phyloP scores from a whole-genome alignment of 2,888 invertebrate genomes.

The Athetis lepigone region DNA sequence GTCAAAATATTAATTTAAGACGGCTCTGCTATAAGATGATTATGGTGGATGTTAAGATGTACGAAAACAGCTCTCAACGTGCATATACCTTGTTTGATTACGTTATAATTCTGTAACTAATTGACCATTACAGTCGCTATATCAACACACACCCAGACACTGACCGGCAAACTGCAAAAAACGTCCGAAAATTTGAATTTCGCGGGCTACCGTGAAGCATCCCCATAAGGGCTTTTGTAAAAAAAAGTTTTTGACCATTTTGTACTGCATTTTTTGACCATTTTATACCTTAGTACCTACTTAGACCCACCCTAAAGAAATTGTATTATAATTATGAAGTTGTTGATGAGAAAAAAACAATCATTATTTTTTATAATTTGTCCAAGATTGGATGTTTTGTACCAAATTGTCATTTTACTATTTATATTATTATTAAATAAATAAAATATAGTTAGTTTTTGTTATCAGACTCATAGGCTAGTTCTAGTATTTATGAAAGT shows the following conservation, averaged over 20 bases:
- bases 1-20: too few relatives aligned
- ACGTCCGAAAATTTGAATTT: too few relatives aligned
- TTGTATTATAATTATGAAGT: slow-evolving; percentile 62
- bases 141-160: too few relatives aligned
- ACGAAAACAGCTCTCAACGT: too few relatives aligned
- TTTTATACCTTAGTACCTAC: slow-evolving; percentile 14
- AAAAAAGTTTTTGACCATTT: neutral
- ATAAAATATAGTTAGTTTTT: slow-evolving; percentile 46
- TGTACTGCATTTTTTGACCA: slow-evolving; percentile 19
- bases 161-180: too few relatives aligned
- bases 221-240: too few relatives aligned
- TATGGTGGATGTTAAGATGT: too few relatives aligned
- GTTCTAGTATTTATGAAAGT: slow-evolving; percentile 62
- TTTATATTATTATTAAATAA: slow-evolving; percentile 51
- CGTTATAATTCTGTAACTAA: too few relatives aligned
- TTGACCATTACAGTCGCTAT: too few relatives aligned
- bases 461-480: slow-evolving; percentile 74
- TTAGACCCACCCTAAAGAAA: slow-evolving; percentile 62
- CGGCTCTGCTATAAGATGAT: too few relatives aligned
- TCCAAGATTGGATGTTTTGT: slow-evolving; percentile 87
- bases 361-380: slow-evolving; percentile 64
- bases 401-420: slow-evolving; percentile 79
- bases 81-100: too few relatives aligned
- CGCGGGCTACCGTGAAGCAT: too few relatives aligned
- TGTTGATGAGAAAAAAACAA: slow-evolving; percentile 18